Percentiles rank a stretch among this genome's conserved stretches.
These are phyloP conservation scores for Listronotus oregonensis DNA, from an alignment of 1,140 invertebrate genomes.

Conservation along the genomic window DNA sequence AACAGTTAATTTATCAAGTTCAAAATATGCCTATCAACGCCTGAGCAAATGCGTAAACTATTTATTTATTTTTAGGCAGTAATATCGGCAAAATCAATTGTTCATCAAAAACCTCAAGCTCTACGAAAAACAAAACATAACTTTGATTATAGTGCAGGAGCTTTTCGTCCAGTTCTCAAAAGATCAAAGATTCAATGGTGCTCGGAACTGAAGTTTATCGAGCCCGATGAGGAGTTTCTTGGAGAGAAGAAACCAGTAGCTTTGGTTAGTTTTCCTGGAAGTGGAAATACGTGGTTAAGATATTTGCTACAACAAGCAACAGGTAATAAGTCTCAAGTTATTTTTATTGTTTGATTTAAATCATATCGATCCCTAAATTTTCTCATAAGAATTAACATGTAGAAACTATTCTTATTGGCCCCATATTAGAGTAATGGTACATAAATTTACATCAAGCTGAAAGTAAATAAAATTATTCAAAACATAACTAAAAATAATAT, in stretches of 20 bases:
- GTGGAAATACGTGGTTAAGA: conserved; percentile 80
- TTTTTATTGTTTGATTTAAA: too few relatives aligned
- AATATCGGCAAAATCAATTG: conserved; percentile 1
- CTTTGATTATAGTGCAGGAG: conserved; percentile 42
- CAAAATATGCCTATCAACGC: too few relatives aligned
- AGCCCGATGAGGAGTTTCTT: conserved; percentile 48
- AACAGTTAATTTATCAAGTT: too few relatives aligned
- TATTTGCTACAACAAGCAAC: conserved; percentile 78
- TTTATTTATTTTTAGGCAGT: conserved; percentile 3
- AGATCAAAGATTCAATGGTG: conserved; percentile 59
- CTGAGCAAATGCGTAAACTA: too few relatives aligned
- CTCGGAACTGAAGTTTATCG: conserved; percentile 55
- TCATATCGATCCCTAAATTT: too few relatives aligned
- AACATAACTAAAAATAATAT: too few relatives aligned
- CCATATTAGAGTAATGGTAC: too few relatives aligned
- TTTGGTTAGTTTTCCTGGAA: conserved; percentile 76
- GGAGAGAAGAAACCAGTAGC: conserved; percentile 60
- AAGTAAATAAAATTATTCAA: too few relatives aligned
- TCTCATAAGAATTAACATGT: too few relatives aligned
- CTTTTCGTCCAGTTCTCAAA: conserved; percentile 44
- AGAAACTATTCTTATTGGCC: too few relatives aligned
- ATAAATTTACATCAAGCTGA: too few relatives aligned
- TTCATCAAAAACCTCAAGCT: conserved; percentile 5
- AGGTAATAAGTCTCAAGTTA: conserved; percentile 64
- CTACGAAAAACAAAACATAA: conserved; percentile 23